These are phyloP conservation scores for Apantesis nais DNA, from an alignment of 2,888 invertebrate genomes.

Conservation along the genomic window DNA sequence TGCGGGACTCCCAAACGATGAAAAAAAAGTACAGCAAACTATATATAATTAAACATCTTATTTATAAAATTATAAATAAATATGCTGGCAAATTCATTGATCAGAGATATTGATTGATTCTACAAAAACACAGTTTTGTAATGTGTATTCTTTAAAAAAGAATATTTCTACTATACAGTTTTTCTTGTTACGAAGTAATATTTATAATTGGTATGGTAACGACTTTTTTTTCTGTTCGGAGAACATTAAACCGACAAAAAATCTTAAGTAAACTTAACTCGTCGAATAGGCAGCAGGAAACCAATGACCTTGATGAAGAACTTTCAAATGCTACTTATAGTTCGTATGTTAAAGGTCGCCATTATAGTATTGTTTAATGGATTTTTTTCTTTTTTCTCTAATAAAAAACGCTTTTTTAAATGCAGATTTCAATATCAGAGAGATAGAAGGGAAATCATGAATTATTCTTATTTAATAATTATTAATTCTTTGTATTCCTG, in stretches of 20 bases:
- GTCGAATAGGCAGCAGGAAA: neutral
- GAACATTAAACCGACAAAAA: neutral
- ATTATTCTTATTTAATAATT: neutral
- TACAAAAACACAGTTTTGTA: neutral
- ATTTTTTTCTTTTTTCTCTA: neutral
- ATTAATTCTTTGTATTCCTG: neutral
- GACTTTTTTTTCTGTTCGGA: neutral
- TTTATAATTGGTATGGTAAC: neutral
- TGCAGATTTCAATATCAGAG: neutral
- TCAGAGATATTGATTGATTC: too few relatives aligned
- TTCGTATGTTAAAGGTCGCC: neutral
- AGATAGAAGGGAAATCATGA: neutral
- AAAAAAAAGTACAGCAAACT: neutral
- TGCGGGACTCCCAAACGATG: neutral
- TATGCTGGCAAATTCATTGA: neutral
- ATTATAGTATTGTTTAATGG: neutral
- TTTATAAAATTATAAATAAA: slow-evolving; percentile 1
- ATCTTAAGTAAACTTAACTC: neutral
- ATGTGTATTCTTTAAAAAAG: neutral
- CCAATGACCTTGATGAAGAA: neutral
- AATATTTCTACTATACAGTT: neutral
- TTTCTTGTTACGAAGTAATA: neutral
- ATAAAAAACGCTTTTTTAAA: neutral
- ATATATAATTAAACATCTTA: slow-evolving; percentile 6
- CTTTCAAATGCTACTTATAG: neutral